Percentiles rank a stretch among this genome's conserved stretches.
Evolutionary conservation across 2,888 invertebrate genomes (phyloP).

Genomic region (Cantharis lateralis): DNA sequence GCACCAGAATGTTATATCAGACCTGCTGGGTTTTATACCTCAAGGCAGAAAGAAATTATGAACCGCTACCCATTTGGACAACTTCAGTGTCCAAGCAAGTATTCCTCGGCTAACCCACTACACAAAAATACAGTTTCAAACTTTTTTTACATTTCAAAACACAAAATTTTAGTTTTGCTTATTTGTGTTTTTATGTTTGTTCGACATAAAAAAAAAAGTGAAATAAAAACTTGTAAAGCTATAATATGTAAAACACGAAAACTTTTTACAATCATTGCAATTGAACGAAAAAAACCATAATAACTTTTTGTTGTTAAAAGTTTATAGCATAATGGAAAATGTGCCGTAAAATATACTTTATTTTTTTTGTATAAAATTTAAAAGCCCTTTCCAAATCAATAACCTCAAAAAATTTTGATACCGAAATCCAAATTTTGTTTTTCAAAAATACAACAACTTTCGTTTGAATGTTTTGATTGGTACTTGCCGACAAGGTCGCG

Average conservation of each 20-base stretch:
- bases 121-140: conserved; percentile 24
- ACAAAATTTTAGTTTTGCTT: background rate
- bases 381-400: background rate
- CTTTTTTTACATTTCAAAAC: conserved; percentile 1
- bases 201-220: background rate
- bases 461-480: background rate
- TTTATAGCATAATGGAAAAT: background rate
- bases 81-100: conserved; percentile 27
- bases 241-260: conserved; percentile 3
- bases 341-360: conserved; percentile 1
- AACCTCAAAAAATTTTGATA: background rate
- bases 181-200: background rate
- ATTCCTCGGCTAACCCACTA: conserved; percentile 19
- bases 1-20: conserved; percentile 34
- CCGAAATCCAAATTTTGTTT: background rate
- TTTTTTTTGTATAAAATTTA: background rate
- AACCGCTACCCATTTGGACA: conserved; percentile 5
- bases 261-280: conserved; percentile 4
- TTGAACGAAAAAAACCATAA: conserved; percentile 1
- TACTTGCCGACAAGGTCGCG: background rate
- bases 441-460: background rate
- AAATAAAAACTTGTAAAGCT: conserved; percentile 1
- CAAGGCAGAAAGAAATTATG: background rate
- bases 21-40: conserved; percentile 16
- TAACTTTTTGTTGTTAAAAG: conserved; percentile 2